Evolutionary conservation across 37 sponge, comb jelly and placozoan genomes (phyloP).

Genomic region (Bolinopsis microptera): DNA sequence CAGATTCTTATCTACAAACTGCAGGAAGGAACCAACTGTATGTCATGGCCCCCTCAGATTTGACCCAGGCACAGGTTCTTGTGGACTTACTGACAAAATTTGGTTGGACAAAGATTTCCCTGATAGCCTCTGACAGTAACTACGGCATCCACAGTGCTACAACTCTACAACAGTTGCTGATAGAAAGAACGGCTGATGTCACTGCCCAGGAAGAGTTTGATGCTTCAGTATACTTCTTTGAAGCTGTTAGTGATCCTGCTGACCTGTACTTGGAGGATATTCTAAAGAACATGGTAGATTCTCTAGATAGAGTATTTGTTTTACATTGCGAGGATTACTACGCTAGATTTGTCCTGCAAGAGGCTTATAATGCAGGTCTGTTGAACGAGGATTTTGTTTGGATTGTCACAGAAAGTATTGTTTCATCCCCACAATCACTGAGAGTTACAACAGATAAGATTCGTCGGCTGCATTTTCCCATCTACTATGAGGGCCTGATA

Average conservation of each 20-base stretch:
- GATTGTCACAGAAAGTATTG: conserved; percentile 59
- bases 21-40: not conserved
- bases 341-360: conserved; percentile 13
- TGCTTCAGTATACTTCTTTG: conserved; percentile 29
- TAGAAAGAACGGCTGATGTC: conserved; percentile 37
- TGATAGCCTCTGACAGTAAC: conserved; percentile 26
- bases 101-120: not conserved
- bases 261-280: not conserved
- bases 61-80: not conserved
- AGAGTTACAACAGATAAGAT: not conserved
- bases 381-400: conserved; percentile 27
- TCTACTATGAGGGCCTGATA: not conserved
- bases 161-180: conserved; percentile 7
- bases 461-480: not conserved
- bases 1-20: conserved; percentile 26
- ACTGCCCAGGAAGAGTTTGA: conserved; percentile 56
- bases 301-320: conserved; percentile 28
- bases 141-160: conserved; percentile 57
- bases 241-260: not conserved
- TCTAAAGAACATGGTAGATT: not conserved
- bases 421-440: not conserved
- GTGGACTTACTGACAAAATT: conserved; percentile 18
- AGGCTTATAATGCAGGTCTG: conserved; percentile 22
- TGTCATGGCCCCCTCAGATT: not conserved
- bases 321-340: conserved; percentile 56